Evolutionary conservation across 1,140 invertebrate species (phyloP), one percentile per base, ranked within the genome.

Genomic region (Dendroctonus valens): DNA sequence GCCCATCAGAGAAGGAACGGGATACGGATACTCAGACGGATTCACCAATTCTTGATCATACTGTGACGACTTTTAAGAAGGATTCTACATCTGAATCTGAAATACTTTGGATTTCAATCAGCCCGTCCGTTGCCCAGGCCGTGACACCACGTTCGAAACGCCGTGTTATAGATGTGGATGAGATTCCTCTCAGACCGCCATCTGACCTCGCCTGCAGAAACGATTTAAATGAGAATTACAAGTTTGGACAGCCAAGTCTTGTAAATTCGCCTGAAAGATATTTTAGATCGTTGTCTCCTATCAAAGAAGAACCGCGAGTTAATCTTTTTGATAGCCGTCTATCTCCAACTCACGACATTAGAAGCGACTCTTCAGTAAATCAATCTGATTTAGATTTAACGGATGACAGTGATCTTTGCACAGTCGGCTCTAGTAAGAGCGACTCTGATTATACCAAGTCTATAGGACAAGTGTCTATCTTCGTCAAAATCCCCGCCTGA

Each of bases 81-180:
- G 60, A 61, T 12, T 46, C 60, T 42, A 74, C 70, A 39, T 59
- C 62, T 12, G 59, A 70, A 0, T 71, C 70, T 9, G 77, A 77
- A 67, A 68, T 66, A 8, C 77, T 72, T 60, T 78, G 77, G 77
- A 69, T 77, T 53, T 40, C 73, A 14, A 70, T 73, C 37, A 65
- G 63, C 37, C 69, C 69, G 41, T 63, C 65, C n/a, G 15, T 38
- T 8, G 26, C 9, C 44, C 59, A 8, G 14, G 50, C 39, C 8
- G 39, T 5, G 5, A 37, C 7, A 37, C 39, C 52, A 9, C 5
- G 41, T n/a, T 7, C 54, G 6, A 65, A 48, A 58, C 67, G 62
- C 59, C 41, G 11, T 54, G 39, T 72, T 8, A 53, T 75, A 3
- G 76, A 78, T 66, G 63, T 75, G 2, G 76, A 78, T 66, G 75